These are phyloP conservation scores for Aurelia sp. DNA, from an alignment of 30 jellyfish, hydroid and myxozoan species.

Conservation along the genomic window DNA sequence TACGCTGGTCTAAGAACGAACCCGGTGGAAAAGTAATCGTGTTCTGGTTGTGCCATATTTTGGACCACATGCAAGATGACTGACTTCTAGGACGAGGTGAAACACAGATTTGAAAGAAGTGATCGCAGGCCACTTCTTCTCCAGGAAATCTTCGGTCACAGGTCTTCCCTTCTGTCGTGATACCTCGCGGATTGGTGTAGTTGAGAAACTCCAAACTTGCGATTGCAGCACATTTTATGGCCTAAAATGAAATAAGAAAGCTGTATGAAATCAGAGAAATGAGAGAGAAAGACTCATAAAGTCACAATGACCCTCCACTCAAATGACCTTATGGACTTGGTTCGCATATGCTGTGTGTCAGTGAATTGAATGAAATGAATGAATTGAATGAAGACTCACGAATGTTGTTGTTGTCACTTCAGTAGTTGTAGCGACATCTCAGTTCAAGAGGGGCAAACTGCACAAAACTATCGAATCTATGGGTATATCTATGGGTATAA, in stretches of 20 bases:
- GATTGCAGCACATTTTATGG: constrained; percentile 40
- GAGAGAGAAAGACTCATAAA: background rate
- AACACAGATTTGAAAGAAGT: constrained; percentile 15
- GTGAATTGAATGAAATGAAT: too few species aligned
- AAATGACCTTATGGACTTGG: too few species aligned
- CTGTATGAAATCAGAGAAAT: background rate
- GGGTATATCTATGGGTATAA: too few species aligned
- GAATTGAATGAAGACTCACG: too few species aligned
- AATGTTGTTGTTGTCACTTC: too few species aligned
- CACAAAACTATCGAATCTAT: too few species aligned
- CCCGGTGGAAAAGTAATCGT: constrained; percentile 18
- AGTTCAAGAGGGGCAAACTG: too few species aligned
- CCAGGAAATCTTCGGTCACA: constrained; percentile 28
- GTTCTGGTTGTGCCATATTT: constrained; percentile 11
- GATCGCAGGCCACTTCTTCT: constrained; percentile 31
- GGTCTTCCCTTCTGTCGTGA: background rate
- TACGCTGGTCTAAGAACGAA: background rate
- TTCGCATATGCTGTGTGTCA: too few species aligned
- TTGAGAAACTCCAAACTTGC: constrained; percentile 16
- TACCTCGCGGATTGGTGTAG: constrained; percentile 33
- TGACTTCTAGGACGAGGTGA: constrained; percentile 9
- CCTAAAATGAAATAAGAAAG: background rate
- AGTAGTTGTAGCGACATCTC: too few species aligned
- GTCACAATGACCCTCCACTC: background rate
- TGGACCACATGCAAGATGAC: constrained; percentile 21